Evolutionary conservation across 2,888 invertebrate species (phyloP).

Genomic region (Auanema sp.): DNA sequence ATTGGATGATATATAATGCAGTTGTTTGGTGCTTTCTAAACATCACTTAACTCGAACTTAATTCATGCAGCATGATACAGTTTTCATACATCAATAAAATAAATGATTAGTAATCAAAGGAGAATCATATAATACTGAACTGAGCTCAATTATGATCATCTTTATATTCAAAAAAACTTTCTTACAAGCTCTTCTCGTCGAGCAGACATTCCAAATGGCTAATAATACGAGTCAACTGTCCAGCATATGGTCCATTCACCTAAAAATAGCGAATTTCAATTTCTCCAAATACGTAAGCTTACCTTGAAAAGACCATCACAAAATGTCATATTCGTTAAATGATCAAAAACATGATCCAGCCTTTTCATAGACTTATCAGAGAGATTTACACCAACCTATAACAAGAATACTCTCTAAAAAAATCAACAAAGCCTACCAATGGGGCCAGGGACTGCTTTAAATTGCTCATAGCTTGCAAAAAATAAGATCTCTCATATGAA

Average conservation of each 20-base stretch:
- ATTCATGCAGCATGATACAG: no score
- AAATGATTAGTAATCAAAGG: no score
- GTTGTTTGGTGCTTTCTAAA: no score
- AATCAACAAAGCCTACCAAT: neutral
- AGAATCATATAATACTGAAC: no score
- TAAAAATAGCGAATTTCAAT: neutral
- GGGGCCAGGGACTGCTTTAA: slow-evolving; percentile 16
- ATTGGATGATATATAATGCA: no score
- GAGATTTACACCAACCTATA: slow-evolving; percentile 8
- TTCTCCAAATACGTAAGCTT: neutral
- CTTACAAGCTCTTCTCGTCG: no score
- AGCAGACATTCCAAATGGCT: no score
- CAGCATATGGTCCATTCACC: neutral
- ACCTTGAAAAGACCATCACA: neutral
- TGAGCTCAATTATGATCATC: no score
- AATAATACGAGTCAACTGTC: no score
- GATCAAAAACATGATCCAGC: slow-evolving; percentile 17
- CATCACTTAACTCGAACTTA: no score
- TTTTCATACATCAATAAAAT: no score
- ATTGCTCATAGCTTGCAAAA: slow-evolving; percentile 5
- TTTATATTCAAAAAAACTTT: no score
- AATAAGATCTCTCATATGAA: slow-evolving; percentile 17
- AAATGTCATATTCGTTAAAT: slow-evolving; percentile 11
- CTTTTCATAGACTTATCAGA: slow-evolving; percentile 16
- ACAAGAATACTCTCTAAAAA: neutral